These are phyloP conservation scores for Odontesthes bonariensis DNA, from an alignment of 2,113 vertebrate genomes.

Conservation along the genomic window DNA sequence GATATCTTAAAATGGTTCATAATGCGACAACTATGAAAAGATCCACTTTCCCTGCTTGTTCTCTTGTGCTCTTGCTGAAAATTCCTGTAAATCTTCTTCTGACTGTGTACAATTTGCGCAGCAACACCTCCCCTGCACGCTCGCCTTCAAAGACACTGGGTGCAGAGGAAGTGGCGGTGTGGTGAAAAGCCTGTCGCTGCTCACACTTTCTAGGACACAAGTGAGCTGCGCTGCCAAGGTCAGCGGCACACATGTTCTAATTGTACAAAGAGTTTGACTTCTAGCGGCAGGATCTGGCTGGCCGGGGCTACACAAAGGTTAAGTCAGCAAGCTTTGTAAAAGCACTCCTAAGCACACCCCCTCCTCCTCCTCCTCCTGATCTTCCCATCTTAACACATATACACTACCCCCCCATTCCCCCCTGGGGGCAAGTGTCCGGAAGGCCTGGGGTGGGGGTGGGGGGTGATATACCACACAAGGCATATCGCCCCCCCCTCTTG, in stretches of 20 bases:
- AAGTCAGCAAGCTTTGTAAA: conserved; percentile 92
- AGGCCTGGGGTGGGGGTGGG: conserved; percentile 65
- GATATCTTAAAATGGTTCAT: neutral
- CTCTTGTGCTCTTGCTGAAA: neutral
- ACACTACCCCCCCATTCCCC: conserved; percentile 29
- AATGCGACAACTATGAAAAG: neutral
- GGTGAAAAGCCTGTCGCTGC: conserved; percentile 74
- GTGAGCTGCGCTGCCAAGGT: conserved; percentile 89
- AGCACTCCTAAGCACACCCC: conserved; percentile 85
- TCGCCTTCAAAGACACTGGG: conserved; percentile 46
- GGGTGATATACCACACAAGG: conserved; percentile 75
- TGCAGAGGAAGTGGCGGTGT: conserved; percentile 49
- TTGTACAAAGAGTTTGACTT: conserved; percentile 96
- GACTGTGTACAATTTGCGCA: neutral
- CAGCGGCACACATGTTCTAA: conserved; percentile 92
- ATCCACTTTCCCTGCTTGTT: neutral
- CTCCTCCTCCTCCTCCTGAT: neutral
- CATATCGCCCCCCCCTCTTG: conserved; percentile 62
- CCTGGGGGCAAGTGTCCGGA: conserved; percentile 61
- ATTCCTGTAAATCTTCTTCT: neutral
- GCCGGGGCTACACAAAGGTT: conserved; percentile 92
- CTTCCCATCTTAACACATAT: conserved; percentile 35
- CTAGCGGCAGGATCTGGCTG: conserved; percentile 89
- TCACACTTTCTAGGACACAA: conserved; percentile 87
- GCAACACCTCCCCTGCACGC: neutral